Conservation (phyloP, 2,888 invertebrate genomes). For the Laothoe populi region DNA sequence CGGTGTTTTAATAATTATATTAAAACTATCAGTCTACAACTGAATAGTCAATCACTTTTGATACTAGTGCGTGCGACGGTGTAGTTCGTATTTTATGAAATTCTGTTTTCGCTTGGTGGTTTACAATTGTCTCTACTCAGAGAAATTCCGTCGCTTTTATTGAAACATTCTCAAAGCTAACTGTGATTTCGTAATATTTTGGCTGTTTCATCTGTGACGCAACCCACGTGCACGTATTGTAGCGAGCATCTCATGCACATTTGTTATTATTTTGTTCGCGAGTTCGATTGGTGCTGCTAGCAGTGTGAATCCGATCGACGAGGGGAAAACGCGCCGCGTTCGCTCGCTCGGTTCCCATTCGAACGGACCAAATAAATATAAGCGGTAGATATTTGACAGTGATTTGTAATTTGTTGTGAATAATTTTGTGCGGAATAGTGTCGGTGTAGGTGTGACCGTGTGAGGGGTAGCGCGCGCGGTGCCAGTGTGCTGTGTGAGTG, state of each 20-base stretch:
- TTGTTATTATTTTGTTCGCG: constrained; percentile 90
- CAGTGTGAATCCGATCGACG: constrained; percentile 70
- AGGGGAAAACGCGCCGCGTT: constrained; percentile 71
- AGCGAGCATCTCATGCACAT: constrained; percentile 86
- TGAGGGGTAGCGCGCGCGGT: constrained; percentile 20
- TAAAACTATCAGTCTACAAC: too few species aligned
- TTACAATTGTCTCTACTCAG: constrained; percentile 60
- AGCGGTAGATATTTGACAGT: constrained; percentile 61
- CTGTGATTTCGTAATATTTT: constrained; percentile 60
- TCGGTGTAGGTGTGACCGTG: constrained; percentile 55
- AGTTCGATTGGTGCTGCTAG: constrained; percentile 82
- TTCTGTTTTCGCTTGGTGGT: constrained; percentile 69
- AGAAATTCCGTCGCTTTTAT: constrained; percentile 63
- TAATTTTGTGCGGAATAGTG: constrained; percentile 69
- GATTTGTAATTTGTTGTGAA: constrained; percentile 63
- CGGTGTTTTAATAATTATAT: constrained; percentile 63
- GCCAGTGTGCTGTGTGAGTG: constrained; percentile 3
- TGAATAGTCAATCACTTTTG: constrained; percentile 59
- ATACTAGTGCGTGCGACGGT: constrained; percentile 69
- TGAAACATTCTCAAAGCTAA: constrained; percentile 52
- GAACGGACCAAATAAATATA: constrained; percentile 59
- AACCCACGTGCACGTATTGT: constrained; percentile 82
- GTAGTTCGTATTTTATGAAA: constrained; percentile 75
- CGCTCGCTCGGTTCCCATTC: constrained; percentile 64
- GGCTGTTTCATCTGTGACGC: constrained; percentile 71